phyloP scores from a whole-genome alignment of 2,113 vertebrate genomes.

The Halcyon senegalensis region DNA sequence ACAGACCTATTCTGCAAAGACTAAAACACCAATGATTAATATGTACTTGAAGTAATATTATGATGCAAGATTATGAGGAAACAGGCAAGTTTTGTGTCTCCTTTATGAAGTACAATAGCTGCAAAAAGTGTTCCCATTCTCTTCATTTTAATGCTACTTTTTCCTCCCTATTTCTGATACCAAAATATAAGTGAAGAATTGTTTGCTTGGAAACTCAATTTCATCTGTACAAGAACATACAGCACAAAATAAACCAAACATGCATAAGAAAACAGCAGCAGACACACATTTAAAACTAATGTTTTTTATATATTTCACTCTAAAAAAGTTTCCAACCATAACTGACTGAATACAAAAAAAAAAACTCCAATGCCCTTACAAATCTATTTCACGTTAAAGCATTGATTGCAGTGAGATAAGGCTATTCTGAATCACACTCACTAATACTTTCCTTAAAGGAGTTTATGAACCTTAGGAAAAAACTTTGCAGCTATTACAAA shows the following conservation, averaged over 20 bases:
- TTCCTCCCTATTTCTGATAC: neutral
- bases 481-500: neutral
- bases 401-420: neutral
- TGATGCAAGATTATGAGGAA: neutral
- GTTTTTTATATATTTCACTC: neutral
- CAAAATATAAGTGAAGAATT: neutral
- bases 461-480: constrained; percentile 2
- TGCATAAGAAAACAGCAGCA: neutral
- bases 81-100: neutral
- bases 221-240: neutral
- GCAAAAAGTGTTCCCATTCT: neutral
- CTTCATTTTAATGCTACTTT: neutral
- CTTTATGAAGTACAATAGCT: neutral
- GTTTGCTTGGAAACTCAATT: neutral
- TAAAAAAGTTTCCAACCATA: neutral
- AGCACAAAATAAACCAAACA: neutral
- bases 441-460: constrained; percentile 15
- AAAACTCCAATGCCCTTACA: neutral
- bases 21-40: neutral
- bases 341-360: neutral
- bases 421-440: neutral
- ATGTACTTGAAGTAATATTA: neutral
- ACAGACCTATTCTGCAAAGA: neutral
- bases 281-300: neutral
- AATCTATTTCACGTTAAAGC: neutral